Evolutionary conservation across 2,797 vertebrate genomes (phyloP), one percentile per base, ranked within the genome.

Genomic region (Allobates femoralis): DNA sequence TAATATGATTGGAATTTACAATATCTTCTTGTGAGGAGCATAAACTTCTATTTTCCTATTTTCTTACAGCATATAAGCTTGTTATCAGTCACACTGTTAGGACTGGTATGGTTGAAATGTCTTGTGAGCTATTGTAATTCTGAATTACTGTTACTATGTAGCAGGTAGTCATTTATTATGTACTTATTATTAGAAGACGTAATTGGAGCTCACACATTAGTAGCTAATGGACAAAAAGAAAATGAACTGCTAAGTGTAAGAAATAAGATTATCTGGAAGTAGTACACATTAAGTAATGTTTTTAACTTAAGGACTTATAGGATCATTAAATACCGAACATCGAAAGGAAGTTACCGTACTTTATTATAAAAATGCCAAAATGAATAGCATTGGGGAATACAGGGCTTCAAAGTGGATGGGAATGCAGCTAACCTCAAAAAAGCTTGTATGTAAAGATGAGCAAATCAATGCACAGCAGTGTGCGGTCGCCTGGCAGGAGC

Each of bases 141-240:
- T 32, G 30, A 28, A 76, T 55, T 1, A 32, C 30, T 55, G 10
- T 78, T 60, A 23, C 76, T n/a, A 60, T 34, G 53, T 23, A 26
- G 32, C 32, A 78, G 26, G 8, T 23, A 78, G 53, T n/a, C 53
- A 79, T 41, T 79, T 26, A 74, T 60, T 74, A n/a, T 74, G 23
- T 55, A 26, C 69, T 74, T 56, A 58, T 73, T 83, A 73, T 21
- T 73, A 26, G 67, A 58, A 37, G 53, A 4, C 67, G 8, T 83
- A 73, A 83, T 83, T 83, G 53, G 53, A 83, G 66, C 15, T 83
- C 23, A 41, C 32, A 66, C 81, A 83, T 74, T 83, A 83, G 67
- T 14, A 41, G 34, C 67, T 83, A 83, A 83, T 83, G 81, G 60
- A 56, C 51, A 74, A 60, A 23, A 46, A 46, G 26, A 55, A 56